Conservation (phyloP, 2,113 vertebrate species). For the Oxyura jamaicensis region DNA sequence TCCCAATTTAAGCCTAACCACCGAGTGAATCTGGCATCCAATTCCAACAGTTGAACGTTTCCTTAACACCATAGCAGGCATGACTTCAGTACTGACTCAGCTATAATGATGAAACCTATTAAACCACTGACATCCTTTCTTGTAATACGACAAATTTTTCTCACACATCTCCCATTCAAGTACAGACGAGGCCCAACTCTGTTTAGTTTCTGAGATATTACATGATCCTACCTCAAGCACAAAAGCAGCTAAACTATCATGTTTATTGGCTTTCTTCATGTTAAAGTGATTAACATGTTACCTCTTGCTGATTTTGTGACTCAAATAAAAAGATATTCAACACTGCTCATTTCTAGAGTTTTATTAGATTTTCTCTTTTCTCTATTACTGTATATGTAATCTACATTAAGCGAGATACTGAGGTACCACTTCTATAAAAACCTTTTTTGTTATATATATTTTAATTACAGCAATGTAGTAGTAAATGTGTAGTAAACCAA, state of each 20-base stretch:
- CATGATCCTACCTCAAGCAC: conserved; percentile 4
- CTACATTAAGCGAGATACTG: neutral
- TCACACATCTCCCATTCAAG: conserved; percentile 39
- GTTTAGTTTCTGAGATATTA: neutral
- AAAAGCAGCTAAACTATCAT: neutral
- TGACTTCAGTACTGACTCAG: conserved; percentile 13
- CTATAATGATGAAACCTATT: neutral
- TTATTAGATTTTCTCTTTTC: neutral
- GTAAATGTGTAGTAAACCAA: neutral
- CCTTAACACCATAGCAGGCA: neutral
- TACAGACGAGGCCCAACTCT: neutral
- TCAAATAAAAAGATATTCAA: conserved; percentile 10
- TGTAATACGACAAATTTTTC: neutral
- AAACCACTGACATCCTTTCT: conserved; percentile 12
- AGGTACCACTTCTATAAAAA: neutral
- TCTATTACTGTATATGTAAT: neutral
- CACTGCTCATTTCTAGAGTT: neutral
- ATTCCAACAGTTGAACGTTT: neutral
- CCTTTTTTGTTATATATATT: neutral
- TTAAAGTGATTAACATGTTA: conserved; percentile 24
- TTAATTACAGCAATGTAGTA: neutral
- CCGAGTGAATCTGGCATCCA: neutral
- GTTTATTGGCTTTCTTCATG: neutral
- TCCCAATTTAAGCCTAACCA: neutral
- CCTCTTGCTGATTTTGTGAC: conserved; percentile 49